Conservation (phyloP, 2,113 vertebrate genomes). For the Trematomus loennbergii region DNA sequence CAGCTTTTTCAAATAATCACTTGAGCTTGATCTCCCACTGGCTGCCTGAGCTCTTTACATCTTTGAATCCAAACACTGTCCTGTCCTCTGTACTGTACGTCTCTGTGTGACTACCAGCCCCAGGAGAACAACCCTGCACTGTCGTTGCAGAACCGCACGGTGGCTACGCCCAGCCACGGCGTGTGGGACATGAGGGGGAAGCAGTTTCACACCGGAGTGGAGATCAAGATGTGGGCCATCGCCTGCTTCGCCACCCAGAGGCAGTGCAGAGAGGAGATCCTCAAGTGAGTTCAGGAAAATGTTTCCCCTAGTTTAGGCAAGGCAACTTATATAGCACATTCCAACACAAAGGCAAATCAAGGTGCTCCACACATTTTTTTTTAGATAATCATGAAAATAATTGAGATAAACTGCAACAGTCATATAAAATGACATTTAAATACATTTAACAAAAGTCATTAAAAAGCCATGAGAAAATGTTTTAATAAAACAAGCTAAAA, state of each 20-base stretch:
- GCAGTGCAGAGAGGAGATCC: constrained; percentile 95
- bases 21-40: constrained; percentile 11
- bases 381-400: too few relatives aligned
- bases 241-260: constrained; percentile 97
- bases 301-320: not conserved
- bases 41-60: not conserved
- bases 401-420: too few relatives aligned
- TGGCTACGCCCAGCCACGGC: constrained; percentile 96
- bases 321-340: too few relatives aligned
- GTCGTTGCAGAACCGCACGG: constrained; percentile 92
- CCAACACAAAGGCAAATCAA: too few relatives aligned
- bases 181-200: constrained; percentile 99
- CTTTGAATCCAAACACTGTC: constrained; percentile 23
- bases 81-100: constrained; percentile 36
- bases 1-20: not conserved
- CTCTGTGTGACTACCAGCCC: constrained; percentile 44
- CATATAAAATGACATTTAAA: too few relatives aligned
- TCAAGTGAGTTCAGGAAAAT: constrained; percentile 84
- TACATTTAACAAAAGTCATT: too few relatives aligned
- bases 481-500: too few relatives aligned
- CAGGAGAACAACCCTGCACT: constrained; percentile 74
- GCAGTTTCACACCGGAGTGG: constrained; percentile 97
- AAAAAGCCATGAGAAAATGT: too few relatives aligned
- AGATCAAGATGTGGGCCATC: constrained; percentile 98
- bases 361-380: too few relatives aligned